Evolutionary conservation across 2,888 invertebrate genomes (phyloP), one percentile per base, ranked within the genome.

Genomic region (Drosophila prostipennis): DNA sequence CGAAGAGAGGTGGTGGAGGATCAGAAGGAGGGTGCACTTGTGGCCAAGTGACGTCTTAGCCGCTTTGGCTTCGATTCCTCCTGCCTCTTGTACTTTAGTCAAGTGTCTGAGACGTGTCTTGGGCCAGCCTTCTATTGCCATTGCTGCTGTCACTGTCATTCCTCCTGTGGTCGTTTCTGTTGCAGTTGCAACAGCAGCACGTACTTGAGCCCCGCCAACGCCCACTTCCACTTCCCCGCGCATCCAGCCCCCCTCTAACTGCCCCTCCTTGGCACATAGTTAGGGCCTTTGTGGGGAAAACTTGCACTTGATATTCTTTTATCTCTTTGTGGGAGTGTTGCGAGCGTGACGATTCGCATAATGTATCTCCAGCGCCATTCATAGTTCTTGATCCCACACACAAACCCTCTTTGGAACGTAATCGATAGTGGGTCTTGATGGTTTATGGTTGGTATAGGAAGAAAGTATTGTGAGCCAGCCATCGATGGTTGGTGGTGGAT

Each of bases 331-430:
- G 29, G 63, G 37, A 46, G 43, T 53, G 64, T 34, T 29, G 57
- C 2, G 65, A 69, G 84, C 87, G 87, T 87, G 81, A 81, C 84
- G 78, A 80, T 87, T 78, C 53, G 67, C 58, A 55, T 80, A 70
- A 78, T 71, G 68, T 64, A 32, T 42, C 63, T 63, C 34, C 63
- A 61, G 26, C 34, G 19, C 63, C 65, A 51, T 43, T 64, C 67
- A 64, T 43, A 43, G 52, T 36, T 63, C 14, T n/a, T 14, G 32
- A 39, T 32, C 19, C 23, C 40, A 34, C 46, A 34, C 46, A 8
- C 60, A 10, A 36, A 10, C 14, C 34, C 48, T 32, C 19, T 23
- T 43, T 52, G 16, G 13, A 32, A 32, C 53, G 43, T 52, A 45
- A 64, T 64, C 67, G 64, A 64, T 65, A 37, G 32, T 37, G 36